phyloP scores from a whole-genome alignment of 2,113 vertebrate genomes.

The Hydropotes inermis region DNA sequence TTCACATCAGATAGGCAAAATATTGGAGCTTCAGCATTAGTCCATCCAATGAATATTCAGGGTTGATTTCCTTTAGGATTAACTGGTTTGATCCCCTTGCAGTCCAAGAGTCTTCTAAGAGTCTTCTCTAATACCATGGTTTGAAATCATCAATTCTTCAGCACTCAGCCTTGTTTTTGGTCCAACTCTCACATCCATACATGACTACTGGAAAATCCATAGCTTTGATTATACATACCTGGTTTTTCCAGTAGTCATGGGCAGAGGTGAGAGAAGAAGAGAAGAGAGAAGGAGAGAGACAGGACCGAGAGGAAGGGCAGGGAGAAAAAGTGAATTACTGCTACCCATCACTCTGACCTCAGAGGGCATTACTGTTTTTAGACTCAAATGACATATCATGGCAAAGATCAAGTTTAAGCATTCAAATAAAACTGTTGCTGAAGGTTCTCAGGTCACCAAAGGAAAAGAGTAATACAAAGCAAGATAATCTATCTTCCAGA shows the following conservation, averaged over 20 bases:
- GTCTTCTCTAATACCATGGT: background rate
- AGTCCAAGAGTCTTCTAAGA: background rate
- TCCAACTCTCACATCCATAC: background rate
- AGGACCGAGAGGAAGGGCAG: background rate
- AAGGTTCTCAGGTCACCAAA: background rate
- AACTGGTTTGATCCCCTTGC: background rate
- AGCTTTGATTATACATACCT: background rate
- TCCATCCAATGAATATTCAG: background rate
- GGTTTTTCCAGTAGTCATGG: background rate
- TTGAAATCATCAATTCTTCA: background rate
- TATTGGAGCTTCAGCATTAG: background rate
- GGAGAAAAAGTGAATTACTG: background rate
- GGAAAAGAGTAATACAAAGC: background rate
- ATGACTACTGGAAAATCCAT: background rate
- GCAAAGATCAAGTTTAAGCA: background rate
- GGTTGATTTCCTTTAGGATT: background rate
- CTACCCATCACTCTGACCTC: background rate
- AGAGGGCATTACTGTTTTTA: background rate
- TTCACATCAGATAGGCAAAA: background rate
- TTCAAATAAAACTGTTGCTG: background rate
- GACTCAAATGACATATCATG: background rate
- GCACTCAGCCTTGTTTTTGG: background rate
- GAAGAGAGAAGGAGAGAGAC: background rate
- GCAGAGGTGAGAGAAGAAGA: background rate
- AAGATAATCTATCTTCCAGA: background rate